Conservation (phyloP, 2,888 invertebrate species). For the Zaprionus lineosus region DNA sequence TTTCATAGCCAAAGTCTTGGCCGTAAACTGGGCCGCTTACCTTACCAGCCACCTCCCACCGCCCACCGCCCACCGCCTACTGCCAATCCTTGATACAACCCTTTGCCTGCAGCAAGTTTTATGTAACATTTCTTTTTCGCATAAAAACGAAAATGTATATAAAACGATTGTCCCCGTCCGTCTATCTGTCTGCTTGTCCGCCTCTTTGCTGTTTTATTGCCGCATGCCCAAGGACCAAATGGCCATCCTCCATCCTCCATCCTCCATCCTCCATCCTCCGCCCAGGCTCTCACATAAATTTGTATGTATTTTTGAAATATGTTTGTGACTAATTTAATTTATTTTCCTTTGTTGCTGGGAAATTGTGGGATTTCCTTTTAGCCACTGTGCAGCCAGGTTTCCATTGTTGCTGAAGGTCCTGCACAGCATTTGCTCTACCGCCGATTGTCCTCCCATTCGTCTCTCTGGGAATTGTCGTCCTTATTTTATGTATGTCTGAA, state of each 20-base stretch:
- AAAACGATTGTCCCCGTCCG: conserved; percentile 51
- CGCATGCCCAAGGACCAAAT: conserved; percentile 61
- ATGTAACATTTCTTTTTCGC: conserved; percentile 63
- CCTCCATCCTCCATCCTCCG: no score
- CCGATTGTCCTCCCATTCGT: neutral
- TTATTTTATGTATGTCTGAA: conserved; percentile 54
- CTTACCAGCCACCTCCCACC: neutral
- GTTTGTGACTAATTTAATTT: conserved; percentile 77
- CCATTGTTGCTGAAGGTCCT: conserved; percentile 54
- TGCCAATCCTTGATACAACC: conserved; percentile 31
- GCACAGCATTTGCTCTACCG: conserved; percentile 47
- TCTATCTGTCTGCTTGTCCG: conserved; percentile 18
- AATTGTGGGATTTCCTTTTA: conserved; percentile 71
- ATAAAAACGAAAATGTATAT: conserved; percentile 64
- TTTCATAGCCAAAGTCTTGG: conserved; percentile 34
- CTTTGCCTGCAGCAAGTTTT: conserved; percentile 62
- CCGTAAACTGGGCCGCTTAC: conserved; percentile 53
- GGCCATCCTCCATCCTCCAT: conserved; percentile 2
- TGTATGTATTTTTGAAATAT: conserved; percentile 65
- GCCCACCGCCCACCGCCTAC: neutral
- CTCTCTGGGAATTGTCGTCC: conserved; percentile 21
- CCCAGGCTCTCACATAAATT: conserved; percentile 19
- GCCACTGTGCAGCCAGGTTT: conserved; percentile 50
- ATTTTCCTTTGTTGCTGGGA: conserved; percentile 70
- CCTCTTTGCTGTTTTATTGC: conserved; percentile 49